phyloP scores from a whole-genome alignment of 1,140 invertebrate species.

The Drosophila sturtevanti region DNA sequence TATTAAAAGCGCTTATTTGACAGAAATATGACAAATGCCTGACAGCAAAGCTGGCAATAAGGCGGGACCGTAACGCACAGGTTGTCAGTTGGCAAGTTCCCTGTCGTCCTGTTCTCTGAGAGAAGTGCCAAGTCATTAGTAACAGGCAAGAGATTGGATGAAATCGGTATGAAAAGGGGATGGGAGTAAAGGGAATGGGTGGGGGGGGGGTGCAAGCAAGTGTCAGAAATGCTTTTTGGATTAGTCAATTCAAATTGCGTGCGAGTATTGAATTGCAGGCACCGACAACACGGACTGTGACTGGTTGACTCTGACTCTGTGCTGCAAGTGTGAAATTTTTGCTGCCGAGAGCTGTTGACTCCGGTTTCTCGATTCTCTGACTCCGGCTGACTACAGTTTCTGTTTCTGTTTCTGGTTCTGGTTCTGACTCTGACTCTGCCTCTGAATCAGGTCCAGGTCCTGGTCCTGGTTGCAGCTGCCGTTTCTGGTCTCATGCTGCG shows the following conservation, averaged over 20 bases:
- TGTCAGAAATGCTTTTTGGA: slow-evolving; percentile 80
- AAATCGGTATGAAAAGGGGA: slow-evolving; percentile 10
- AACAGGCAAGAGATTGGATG: slow-evolving; percentile 48
- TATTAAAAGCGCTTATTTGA: slow-evolving; percentile 82
- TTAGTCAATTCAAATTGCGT: slow-evolving; percentile 73
- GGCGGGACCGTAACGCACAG: slow-evolving; percentile 36
- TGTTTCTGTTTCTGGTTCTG: not conserved
- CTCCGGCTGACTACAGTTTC: slow-evolving; percentile 3
- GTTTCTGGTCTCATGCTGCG: slow-evolving; percentile 45
- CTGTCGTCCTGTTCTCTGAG: slow-evolving; percentile 15
- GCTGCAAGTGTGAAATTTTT: slow-evolving; percentile 66
- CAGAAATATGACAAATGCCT: slow-evolving; percentile 81
- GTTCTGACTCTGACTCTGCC: not conserved
- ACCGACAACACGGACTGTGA: not conserved
- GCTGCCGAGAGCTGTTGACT: slow-evolving; percentile 9
- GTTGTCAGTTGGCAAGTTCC: slow-evolving; percentile 34
- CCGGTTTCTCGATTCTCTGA: slow-evolving; percentile 5
- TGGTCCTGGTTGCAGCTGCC: slow-evolving; percentile 18
- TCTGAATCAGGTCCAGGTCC: slow-evolving; percentile 22
- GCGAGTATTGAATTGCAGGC: slow-evolving; percentile 52
- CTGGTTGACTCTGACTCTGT: not conserved
- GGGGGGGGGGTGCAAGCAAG: slow-evolving; percentile 41
- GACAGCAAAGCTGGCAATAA: slow-evolving; percentile 70
- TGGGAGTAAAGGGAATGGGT: too few species aligned
- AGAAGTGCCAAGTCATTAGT: slow-evolving; percentile 79